Conservation (phyloP, 2,113 vertebrate species). For the Nesospiza acunhae region DNA sequence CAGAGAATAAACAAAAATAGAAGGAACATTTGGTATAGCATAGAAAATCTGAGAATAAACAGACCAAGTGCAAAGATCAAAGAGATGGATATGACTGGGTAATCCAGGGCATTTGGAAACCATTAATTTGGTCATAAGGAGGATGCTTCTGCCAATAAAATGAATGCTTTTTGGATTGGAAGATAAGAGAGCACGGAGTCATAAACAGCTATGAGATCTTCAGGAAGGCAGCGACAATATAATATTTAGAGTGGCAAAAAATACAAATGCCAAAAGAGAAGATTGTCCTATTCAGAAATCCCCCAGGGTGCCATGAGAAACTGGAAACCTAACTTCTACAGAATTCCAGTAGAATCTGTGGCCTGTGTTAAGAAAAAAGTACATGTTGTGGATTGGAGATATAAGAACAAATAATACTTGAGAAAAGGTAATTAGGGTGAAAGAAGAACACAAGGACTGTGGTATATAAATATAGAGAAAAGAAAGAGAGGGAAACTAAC, state of each 20-base stretch:
- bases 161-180: not conserved
- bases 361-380: not conserved
- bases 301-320: not conserved
- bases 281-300: not conserved
- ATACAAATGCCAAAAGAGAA: no score
- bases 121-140: not conserved
- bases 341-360: no score
- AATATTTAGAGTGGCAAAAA: not conserved
- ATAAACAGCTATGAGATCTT: not conserved
- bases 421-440: no score
- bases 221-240: not conserved
- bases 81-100: not conserved
- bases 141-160: not conserved
- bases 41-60: not conserved
- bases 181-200: not conserved
- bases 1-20: not conserved
- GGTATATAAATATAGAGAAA: not conserved
- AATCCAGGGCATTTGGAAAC: not conserved
- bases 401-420: not conserved
- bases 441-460: not conserved
- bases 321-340: not conserved
- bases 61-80: not conserved
- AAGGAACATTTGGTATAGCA: not conserved
- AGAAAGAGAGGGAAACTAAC: not conserved
- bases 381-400: not conserved